Conservation (phyloP, 2,888 invertebrate species). For the Agonopterix heracliana region DNA sequence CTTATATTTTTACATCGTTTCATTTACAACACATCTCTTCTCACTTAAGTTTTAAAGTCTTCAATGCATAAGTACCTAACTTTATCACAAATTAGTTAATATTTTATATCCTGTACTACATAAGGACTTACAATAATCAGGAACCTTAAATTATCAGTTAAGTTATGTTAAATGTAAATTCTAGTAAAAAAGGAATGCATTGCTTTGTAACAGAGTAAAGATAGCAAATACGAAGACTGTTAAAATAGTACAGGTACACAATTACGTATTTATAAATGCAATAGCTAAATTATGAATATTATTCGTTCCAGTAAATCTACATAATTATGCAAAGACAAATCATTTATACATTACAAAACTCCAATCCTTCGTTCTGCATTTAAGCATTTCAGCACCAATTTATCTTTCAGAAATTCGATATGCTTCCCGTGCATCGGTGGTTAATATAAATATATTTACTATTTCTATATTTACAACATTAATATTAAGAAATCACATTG, state of each 20-base stretch:
- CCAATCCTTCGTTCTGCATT: background rate
- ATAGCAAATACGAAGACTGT: constrained; percentile 3
- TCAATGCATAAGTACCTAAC: constrained; percentile 57
- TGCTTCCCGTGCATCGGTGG: constrained; percentile 8
- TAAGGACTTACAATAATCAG: constrained; percentile 40
- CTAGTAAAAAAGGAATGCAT: constrained; percentile 47
- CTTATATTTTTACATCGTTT: constrained; percentile 35
- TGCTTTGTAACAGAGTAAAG: constrained; percentile 17
- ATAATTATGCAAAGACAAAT: background rate
- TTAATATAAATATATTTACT: constrained; percentile 25
- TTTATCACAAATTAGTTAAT: constrained; percentile 62
- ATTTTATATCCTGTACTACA: constrained; percentile 31
- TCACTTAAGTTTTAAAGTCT: constrained; percentile 37
- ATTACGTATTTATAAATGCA: constrained; percentile 15
- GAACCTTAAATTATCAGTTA: constrained; percentile 54
- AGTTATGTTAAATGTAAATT: constrained; percentile 1
- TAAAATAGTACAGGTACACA: constrained; percentile 14
- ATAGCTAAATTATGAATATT: constrained; percentile 1
- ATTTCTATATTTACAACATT: constrained; percentile 15
- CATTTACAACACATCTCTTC: constrained; percentile 38
- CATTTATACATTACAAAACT: background rate
- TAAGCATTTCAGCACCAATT: constrained; percentile 1
- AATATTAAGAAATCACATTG: constrained; percentile 26
- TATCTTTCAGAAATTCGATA: constrained; percentile 4
- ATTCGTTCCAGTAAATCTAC: background rate